These are phyloP conservation scores for Philotrypesis tridentata DNA, from an alignment of 1,140 invertebrate species.

Conservation along the genomic window DNA sequence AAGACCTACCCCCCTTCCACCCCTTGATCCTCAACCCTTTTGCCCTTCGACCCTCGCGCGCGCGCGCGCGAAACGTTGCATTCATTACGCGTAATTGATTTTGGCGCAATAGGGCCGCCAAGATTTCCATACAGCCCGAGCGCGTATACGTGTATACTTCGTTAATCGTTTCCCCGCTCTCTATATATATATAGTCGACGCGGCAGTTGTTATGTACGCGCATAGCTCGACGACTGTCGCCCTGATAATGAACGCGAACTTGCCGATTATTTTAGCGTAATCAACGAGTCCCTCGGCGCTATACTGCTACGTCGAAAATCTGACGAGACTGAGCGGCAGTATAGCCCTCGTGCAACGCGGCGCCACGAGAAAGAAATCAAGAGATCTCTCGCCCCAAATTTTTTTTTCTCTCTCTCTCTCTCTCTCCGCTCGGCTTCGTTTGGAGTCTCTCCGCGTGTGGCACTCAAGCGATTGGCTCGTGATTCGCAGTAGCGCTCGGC, in stretches of 20 bases:
- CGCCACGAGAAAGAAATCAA: background rate
- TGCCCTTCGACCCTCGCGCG: background rate
- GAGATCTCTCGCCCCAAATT: background rate
- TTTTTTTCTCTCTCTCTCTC: no score
- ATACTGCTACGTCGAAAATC: background rate
- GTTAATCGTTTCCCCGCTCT: background rate
- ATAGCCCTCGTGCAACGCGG: no score
- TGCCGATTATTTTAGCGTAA: slow-evolving; percentile 7
- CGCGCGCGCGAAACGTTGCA: slow-evolving; percentile 59
- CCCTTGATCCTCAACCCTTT: slow-evolving; percentile 24
- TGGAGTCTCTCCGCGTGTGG: background rate
- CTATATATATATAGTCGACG: no score
- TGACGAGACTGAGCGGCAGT: background rate
- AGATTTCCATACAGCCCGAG: slow-evolving; percentile 60
- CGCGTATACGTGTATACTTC: background rate
- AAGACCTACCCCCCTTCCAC: slow-evolving; percentile 5
- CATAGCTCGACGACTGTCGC: no score
- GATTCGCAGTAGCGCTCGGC: background rate
- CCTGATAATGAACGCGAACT: background rate
- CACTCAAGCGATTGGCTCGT: background rate
- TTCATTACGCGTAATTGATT: slow-evolving; percentile 69
- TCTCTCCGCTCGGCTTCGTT: background rate
- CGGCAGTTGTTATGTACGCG: no score
- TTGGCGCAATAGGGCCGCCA: slow-evolving; percentile 56
- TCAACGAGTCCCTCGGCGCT: background rate